Base-by-base conservation (phyloP, 1,140 invertebrate genomes). In the Cryptotermes secundus region DNA sequence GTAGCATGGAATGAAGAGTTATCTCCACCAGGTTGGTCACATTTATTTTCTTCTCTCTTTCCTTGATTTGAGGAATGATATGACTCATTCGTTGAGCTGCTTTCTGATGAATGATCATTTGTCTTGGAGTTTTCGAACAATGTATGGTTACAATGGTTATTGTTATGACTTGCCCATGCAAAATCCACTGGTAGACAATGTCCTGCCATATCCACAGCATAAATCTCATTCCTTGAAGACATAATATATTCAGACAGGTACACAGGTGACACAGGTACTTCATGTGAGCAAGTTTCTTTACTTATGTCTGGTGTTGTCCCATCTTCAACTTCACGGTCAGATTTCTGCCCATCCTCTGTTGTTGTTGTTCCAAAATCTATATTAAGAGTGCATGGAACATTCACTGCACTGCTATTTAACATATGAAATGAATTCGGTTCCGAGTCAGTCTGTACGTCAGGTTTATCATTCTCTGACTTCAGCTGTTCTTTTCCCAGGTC, bases 191-290 rank as follows among this genome's bases (percentile, higher is more conserved):
- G 59, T 26, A 72, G 9, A 49, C 81, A 82, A 34, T 45, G 38
- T 31, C 81, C 81, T 45, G 81, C 38, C 31, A 45, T 38, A 31
- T 82, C 81, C 26, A 82, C 81, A 82, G 81, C 81, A 82, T 82
- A 82, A 72, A 72, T 26, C 59, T 72, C n/a, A 72, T n/a, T 72
- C n/a, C 26, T 72, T 72, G 59, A n/a, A 72, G 26, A 10, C n/a
- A 72, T 19, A 16, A 49, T 19, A 49, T 49, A 19, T 49, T 49
- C 26, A 31, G 26, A 12, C 31, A n/a, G n/a, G n/a, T 14, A 4
- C 26, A 9, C 26, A 72, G 2, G 12, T 72, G 59, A 31, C 6
- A 6, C 6, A 16, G 59, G 59, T 0, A 31, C 59, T 10, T 72
- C 26, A 72, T 72, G n/a, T 72, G 59, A 72, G 12, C 14, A 49